Evolutionary conservation across 2,113 vertebrate genomes (phyloP).

Genomic region (Strigops habroptila): DNA sequence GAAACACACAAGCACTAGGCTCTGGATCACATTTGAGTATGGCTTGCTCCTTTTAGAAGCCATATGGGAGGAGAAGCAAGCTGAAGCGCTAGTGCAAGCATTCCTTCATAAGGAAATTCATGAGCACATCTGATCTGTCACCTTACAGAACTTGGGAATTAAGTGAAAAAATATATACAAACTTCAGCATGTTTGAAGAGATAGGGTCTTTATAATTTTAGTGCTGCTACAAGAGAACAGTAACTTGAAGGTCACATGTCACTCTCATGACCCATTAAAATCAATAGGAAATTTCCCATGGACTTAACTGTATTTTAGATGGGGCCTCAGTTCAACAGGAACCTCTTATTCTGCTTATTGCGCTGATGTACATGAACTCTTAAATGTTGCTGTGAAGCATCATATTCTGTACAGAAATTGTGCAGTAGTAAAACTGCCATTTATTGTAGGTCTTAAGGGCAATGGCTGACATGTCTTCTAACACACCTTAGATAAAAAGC

Average conservation of each 20-base stretch:
- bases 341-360: neutral
- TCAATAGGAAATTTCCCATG: neutral
- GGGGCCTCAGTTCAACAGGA: neutral
- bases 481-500: neutral
- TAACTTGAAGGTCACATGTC: neutral
- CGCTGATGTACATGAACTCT: neutral
- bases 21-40: neutral
- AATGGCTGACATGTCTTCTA: neutral
- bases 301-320: neutral
- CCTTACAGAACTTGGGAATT: neutral
- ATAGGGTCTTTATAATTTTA: neutral
- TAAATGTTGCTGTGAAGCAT: neutral
- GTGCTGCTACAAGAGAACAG: neutral
- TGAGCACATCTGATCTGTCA: neutral
- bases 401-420: neutral
- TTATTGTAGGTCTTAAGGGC: neutral
- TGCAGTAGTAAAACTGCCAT: neutral
- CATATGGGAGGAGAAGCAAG: neutral
- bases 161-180: neutral
- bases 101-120: neutral
- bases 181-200: neutral
- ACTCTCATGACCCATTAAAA: neutral
- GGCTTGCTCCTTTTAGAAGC: neutral
- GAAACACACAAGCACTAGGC: accelerated
- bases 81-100: neutral